These are phyloP conservation scores for Agrotis ipsilon DNA, from an alignment of 2,888 invertebrate genomes.

Conservation along the genomic window DNA sequence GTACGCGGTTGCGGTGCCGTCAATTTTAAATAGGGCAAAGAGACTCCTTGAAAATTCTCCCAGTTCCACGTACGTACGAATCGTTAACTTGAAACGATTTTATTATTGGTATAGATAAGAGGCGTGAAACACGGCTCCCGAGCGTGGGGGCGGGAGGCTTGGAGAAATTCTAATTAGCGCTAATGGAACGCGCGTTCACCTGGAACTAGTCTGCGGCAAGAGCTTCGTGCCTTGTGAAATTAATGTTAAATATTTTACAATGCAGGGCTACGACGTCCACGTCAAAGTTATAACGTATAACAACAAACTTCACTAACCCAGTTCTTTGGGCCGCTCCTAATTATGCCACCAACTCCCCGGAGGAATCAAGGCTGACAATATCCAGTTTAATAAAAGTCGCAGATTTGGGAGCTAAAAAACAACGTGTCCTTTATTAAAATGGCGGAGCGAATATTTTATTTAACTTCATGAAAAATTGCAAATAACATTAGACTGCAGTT, in stretches of 20 bases:
- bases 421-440: conserved; percentile 3
- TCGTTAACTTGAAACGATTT: conserved; percentile 52
- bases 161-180: conserved; percentile 87
- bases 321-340: conserved; percentile 49
- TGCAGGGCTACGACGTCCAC: conserved; percentile 44
- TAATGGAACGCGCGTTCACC: conserved; percentile 85
- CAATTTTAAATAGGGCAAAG: conserved; percentile 42
- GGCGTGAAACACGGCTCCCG: conserved; percentile 37
- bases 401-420: conserved; percentile 7
- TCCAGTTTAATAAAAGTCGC: conserved; percentile 19
- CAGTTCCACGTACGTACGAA: conserved; percentile 41
- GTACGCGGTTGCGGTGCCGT: conserved; percentile 27
- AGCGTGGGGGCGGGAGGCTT: conserved; percentile 65
- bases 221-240: conserved; percentile 67
- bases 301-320: conserved; percentile 52
- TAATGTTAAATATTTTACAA: conserved; percentile 68
- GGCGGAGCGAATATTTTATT: background rate
- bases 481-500: no score
- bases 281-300: conserved; percentile 49
- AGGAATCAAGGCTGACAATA: conserved; percentile 24
- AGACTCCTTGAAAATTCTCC: conserved; percentile 24
- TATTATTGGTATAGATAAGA: conserved; percentile 56
- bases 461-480: no score
- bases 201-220: conserved; percentile 77
- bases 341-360: conserved; percentile 28